These are phyloP conservation scores for Phaedon cochleariae DNA, from an alignment of 2,888 invertebrate species.

Conservation along the genomic window DNA sequence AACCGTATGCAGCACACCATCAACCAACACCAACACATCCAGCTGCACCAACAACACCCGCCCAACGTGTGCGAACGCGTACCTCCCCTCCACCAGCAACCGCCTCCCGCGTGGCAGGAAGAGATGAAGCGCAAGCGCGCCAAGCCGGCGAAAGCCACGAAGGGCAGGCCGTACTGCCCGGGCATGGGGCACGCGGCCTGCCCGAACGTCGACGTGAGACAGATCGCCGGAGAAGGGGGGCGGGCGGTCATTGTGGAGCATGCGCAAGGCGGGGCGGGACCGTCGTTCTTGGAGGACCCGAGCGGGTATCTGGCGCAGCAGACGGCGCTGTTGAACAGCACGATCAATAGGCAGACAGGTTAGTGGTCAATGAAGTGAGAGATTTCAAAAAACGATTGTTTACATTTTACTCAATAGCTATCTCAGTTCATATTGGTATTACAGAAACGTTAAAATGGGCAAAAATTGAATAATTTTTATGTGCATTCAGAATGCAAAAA, in stretches of 20 bases:
- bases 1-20: constrained; percentile 54
- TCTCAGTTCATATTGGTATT: no score
- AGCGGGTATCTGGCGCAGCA: constrained; percentile 91
- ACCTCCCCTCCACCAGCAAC: constrained; percentile 77
- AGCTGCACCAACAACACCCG: constrained; percentile 51
- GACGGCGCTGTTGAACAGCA: constrained; percentile 85
- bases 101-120: constrained; percentile 66
- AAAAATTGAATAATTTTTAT: no score
- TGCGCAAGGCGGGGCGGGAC: constrained; percentile 61
- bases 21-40: constrained; percentile 34
- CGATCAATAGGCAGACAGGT: constrained; percentile 74
- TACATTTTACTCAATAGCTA: no score
- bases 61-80: constrained; percentile 72
- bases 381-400: no score
- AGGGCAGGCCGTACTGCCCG: constrained; percentile 63
- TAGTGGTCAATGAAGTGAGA: no score
- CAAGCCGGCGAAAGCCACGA: constrained; percentile 64
- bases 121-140: constrained; percentile 69
- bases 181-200: constrained; percentile 61
- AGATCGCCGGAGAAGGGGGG: constrained; percentile 64
- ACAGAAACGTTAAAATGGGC: no score
- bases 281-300: constrained; percentile 91
- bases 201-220: constrained; percentile 70
- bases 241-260: constrained; percentile 57
- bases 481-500: no score